Evolutionary conservation across 2,797 vertebrate genomes (phyloP).

Genomic region (Amazona ochrocephala): DNA sequence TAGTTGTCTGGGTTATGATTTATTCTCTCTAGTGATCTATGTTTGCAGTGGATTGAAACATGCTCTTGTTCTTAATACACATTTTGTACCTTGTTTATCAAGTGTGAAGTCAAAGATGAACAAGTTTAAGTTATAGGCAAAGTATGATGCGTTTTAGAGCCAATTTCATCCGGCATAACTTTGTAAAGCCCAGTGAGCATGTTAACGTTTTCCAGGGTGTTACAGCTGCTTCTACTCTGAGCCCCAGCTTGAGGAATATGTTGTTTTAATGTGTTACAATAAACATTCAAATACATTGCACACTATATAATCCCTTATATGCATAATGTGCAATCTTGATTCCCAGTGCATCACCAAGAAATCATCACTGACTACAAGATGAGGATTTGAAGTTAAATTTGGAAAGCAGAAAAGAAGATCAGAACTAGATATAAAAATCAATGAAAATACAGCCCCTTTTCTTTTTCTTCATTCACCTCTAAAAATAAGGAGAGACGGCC

Average conservation of each 20-base stretch:
- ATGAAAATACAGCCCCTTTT: not conserved
- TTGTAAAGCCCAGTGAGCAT: not conserved
- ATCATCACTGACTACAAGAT: not conserved
- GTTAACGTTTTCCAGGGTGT: not conserved
- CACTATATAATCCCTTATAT: not conserved
- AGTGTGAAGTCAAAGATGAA: not conserved
- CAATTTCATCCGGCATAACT: not conserved
- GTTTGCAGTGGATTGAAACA: not conserved
- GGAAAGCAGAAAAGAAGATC: not conserved
- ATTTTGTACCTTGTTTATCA: conserved; percentile 34
- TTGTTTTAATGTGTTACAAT: not conserved
- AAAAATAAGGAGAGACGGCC: not conserved
- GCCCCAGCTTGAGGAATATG: not conserved
- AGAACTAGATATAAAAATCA: not conserved
- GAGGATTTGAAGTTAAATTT: not conserved
- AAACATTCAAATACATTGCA: not conserved
- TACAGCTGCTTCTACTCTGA: not conserved
- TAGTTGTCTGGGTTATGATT: conserved; percentile 24
- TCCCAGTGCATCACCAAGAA: not conserved
- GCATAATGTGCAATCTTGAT: not conserved
- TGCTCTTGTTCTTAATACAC: conserved; percentile 8
- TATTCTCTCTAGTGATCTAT: conserved; percentile 35
- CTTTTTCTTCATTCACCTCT: not conserved
- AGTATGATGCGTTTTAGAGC: not conserved
- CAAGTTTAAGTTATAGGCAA: not conserved